A percentile compares a stretch with the other conserved stretches of the same genome.
Conservation (phyloP, 2,888 invertebrate species). For the Watsonalla cultraria region DNA sequence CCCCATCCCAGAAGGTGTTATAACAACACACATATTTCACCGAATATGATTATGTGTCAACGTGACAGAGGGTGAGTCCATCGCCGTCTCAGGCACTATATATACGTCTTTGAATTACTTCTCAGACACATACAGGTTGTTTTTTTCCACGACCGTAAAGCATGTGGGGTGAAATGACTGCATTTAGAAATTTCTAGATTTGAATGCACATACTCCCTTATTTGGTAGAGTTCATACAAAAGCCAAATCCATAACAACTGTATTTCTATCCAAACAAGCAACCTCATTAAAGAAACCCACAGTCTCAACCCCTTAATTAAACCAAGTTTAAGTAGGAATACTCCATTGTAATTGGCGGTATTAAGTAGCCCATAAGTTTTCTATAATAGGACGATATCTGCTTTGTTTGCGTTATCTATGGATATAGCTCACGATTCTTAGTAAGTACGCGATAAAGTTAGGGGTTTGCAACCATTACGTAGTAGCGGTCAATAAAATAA, state of each 20-base stretch:
- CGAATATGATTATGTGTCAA: too few relatives aligned
- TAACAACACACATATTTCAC: too few relatives aligned
- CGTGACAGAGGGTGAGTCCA: too few relatives aligned
- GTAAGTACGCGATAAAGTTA: constrained; percentile 12
- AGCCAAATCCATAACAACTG: neutral
- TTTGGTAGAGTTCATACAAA: neutral
- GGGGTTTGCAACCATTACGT: neutral
- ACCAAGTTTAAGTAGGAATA: constrained; percentile 16
- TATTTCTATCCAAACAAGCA: neutral
- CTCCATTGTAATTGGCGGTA: constrained; percentile 44
- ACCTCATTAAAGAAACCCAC: constrained; percentile 11
- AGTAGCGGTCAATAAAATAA: neutral
- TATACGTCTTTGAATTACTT: too few relatives aligned
- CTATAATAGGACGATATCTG: constrained; percentile 48
- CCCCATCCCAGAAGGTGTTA: too few relatives aligned
- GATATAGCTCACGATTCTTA: constrained; percentile 30
- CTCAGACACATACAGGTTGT: too few relatives aligned
- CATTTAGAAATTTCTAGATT: too few relatives aligned
- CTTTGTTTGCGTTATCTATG: constrained; percentile 32
- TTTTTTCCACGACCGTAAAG: too few relatives aligned
- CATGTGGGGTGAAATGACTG: too few relatives aligned
- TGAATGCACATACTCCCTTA: neutral
- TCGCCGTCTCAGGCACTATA: too few relatives aligned
- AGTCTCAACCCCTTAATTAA: constrained; percentile 24
- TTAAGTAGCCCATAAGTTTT: constrained; percentile 48